Evolutionary conservation across 2,113 vertebrate species (phyloP), one percentile per base, ranked within the genome.

Genomic region (Hirundichthys speculiger): DNA sequence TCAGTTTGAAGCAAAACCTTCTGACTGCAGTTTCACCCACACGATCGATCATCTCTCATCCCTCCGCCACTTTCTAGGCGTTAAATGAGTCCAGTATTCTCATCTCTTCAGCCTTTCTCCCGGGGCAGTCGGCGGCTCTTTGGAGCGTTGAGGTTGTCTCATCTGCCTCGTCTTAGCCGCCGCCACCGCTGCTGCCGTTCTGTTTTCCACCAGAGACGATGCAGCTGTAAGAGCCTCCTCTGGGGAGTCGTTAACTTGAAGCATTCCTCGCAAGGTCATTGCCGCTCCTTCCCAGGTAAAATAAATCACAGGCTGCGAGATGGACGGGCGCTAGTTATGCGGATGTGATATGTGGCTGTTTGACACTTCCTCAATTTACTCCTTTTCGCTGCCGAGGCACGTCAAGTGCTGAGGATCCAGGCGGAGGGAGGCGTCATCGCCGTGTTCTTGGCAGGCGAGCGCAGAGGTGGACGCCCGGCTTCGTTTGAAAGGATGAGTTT

Each of bases 11-110:
- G 40, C 10, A 1, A 45, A 22, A 47, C 21, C 54, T 21, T 24
- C 66, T 55, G 38, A 2, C 41, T 43, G 27, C 56, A 45, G 63
- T 49, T 48, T 54, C 24, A 14, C 74, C 53, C 73, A n/a, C 1
- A 41, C 69, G 79, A 88, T 84, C 67, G 69, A 78, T 85, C 64
- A 68, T 62, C 69, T 66, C 74, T 75, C 69, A 59, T n/a, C 76
- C 82, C 55, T 55, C 45, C 11, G 53, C 55, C 50, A 39, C 73
- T 77, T 77, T 55, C 68, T 54, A 16, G 59, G 69, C 64, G 42
- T 77, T 75, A 69, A 82, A 72, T 60, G 69, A 86, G 65, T 80
- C 11, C 76, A 60, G 64, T 55, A 60, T 48, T 58, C 60, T n/a
- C 73, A 67, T 83, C 71, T 64, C 59, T 43, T 2, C 42, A 51